Base-by-base conservation (phyloP, 2,888 invertebrate genomes). In the Aphidius colemani region DNA sequence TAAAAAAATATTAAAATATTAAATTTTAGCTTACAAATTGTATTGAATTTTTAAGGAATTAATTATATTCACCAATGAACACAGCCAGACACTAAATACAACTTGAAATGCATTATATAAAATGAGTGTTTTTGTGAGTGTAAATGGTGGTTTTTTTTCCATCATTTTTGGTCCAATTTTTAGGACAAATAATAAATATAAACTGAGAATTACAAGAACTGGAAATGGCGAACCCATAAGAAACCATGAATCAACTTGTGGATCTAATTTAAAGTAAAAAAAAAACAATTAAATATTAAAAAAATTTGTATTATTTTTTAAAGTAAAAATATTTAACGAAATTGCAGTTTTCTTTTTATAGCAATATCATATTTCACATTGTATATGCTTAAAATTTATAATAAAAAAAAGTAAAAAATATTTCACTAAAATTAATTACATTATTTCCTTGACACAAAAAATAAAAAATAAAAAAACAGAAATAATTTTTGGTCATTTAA, bases 51-150 rank as follows among this genome's bases (percentile, higher is more conserved):
- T 18, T 18, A 2, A 18, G 1, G 13, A 18, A 18, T 18, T 13
- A 9, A 63, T 53, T 53, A 62, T 74, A 41, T 73, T 81, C 75
- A 81, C 88, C 78, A 86, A 83, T 30, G 84, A 78, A 67, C 87
- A 85, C 72, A 95, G 84, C 85, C 88, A 95, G 10, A 89, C 80
- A 74, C 95, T 96, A 83, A 95, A 90, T 10, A 92, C 53, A 6
- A 96, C 95, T 87, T 96, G 96, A 62, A 90, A 89, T n/a, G 91
- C 87, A 78, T 97, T 97, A 83, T 96, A 97, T 0, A 86, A 77
- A 13, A 93, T 86, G 77, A 96, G 87, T 0, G 90, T 78, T 53
- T 86, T 85, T 75, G 93, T 90, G 62, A 96, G 78, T 70, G 92
- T 88, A 74, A 89, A 90, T 0, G 92, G 88, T 67, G 90, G 88